phyloP scores from a whole-genome alignment of 2,113 vertebrate genomes.

The Lagenorhynchus albirostris region DNA sequence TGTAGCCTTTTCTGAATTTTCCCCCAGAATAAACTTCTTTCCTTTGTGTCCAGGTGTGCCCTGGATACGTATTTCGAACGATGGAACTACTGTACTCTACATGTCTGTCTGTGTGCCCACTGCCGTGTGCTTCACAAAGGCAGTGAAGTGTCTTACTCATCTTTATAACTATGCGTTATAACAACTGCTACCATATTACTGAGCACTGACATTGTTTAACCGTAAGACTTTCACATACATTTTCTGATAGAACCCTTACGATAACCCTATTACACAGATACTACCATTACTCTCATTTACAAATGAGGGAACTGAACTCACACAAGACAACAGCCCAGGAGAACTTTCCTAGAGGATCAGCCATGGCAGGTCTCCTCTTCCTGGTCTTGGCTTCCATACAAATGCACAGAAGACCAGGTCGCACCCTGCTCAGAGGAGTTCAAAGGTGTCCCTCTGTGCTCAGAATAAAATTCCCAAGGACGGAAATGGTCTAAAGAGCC shows the following conservation, averaged over 20 bases:
- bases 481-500: no score
- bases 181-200: no score
- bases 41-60: background rate
- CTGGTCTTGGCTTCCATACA: background rate
- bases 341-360: fast-evolving
- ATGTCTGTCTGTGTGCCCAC: background rate
- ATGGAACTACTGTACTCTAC: background rate
- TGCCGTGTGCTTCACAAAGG: background rate
- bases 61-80: background rate
- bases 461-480: background rate
- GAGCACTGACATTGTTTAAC: background rate
- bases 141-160: background rate
- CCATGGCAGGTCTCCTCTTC: no score
- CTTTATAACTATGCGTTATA: background rate
- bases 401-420: no score
- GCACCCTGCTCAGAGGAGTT: background rate
- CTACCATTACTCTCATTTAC: background rate
- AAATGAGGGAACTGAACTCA: background rate
- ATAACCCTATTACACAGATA: background rate
- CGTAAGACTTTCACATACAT: background rate
- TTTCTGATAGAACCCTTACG: background rate
- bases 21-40: background rate
- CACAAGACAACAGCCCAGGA: background rate
- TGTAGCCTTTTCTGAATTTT: background rate
- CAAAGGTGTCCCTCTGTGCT: background rate